Conservation (phyloP, 2,797 vertebrate genomes). For the Monodelphis domestica region DNA sequence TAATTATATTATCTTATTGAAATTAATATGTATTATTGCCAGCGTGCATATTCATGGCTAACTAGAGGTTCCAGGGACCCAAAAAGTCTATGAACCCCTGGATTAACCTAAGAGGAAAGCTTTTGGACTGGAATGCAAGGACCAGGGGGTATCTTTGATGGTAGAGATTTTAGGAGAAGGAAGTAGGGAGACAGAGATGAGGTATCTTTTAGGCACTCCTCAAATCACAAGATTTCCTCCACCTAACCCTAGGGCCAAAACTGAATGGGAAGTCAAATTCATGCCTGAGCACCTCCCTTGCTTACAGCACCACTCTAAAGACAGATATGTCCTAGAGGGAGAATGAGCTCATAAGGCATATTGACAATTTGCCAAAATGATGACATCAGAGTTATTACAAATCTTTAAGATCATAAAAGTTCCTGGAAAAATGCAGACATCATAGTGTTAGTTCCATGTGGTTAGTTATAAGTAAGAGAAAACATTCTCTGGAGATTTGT, state of each 20-base stretch:
- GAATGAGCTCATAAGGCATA: conserved; percentile 27
- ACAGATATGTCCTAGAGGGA: conserved; percentile 31
- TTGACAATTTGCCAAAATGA: conserved; percentile 24
- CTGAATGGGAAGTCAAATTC: conserved; percentile 12
- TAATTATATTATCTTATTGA: not conserved
- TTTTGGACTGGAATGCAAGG: not conserved
- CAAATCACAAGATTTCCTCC: not conserved
- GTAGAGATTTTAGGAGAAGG: not conserved
- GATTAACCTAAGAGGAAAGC: not conserved
- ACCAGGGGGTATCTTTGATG: not conserved
- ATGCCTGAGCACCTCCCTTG: not conserved
- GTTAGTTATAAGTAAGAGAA: conserved; percentile 33
- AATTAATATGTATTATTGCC: not conserved
- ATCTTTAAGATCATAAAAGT: conserved; percentile 16
- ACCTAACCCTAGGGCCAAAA: not conserved
- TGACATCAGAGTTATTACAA: conserved; percentile 33
- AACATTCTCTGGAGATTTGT: not conserved
- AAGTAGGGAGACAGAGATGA: not conserved
- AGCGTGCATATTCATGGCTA: not conserved
- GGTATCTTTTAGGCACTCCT: not conserved
- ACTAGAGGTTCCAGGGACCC: not conserved
- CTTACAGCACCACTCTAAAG: not conserved
- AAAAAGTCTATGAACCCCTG: not conserved
- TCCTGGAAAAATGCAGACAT: not conserved
- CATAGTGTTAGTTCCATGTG: not conserved